Base-by-base conservation (phyloP, 2,888 invertebrate species). In the Deilephila porcellus region DNA sequence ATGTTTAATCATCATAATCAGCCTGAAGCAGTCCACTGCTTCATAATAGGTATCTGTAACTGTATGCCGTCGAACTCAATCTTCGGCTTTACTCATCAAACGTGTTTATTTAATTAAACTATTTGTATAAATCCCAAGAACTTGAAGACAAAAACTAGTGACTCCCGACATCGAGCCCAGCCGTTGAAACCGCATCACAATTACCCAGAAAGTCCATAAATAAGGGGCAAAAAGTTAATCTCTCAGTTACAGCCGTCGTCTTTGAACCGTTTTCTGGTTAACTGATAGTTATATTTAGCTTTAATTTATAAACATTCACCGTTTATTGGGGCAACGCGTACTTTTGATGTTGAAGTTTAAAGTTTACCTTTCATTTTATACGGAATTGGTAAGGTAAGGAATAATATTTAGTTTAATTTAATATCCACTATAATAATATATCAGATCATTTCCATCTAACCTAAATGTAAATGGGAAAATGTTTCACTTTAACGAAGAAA, bases 301-400 rank as follows among this genome's bases (percentile, higher is more conserved):
- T 25, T 73, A 77, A 76, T 78, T 74, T 77, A 80, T 83, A 83
- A 83, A 84, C 83, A 83, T 76, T 77, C 74, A 52, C 71, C 77
- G 81, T 84, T 83, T 83, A 83, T 83, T 84, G 76, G 80, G 82
- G 77, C 82, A 81, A 73, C 77, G 75, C 79, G 76, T 77, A 78
- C 75, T 71, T 71, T 60, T 62, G 70, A 70, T 20, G 70, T 70
- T 34, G 17, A 34, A 53, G 20, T 73, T 70, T 71, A 45, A 20
- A 25, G n/a, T 71, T 60, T 71, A 34, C 37, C 37, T 64, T 45
- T 4, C 45, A 11, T 45, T 67, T 17, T 52, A 20, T 67, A 17
- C 20, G 4, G n/a, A 45, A 67, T n/a, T 45, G 60, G 20, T 60
- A 29, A 17, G 20, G 1, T 29, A 1, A 32, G 29, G 29, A 29